Conservation (phyloP, 1,140 invertebrate genomes). For the Monomorium pharaonis region DNA sequence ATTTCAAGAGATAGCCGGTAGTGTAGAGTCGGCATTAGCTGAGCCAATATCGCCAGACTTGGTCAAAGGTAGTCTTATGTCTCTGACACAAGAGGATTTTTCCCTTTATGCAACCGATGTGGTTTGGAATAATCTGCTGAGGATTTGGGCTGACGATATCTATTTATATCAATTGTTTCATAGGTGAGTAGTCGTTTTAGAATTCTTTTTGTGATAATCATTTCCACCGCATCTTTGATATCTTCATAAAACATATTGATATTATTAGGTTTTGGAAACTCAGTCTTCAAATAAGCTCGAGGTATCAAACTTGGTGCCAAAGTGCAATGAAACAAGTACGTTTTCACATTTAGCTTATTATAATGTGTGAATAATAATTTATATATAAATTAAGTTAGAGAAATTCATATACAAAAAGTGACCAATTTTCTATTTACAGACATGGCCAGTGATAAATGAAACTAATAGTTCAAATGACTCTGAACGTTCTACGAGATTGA, state of each 20-base stretch:
- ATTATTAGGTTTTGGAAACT: conserved; percentile 93
- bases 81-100: conserved; percentile 81
- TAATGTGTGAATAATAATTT: conserved; percentile 41
- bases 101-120: conserved; percentile 85
- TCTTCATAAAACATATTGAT: background rate
- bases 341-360: conserved; percentile 24
- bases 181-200: conserved; percentile 72
- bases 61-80: conserved; percentile 75
- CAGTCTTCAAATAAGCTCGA: conserved; percentile 91
- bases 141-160: conserved; percentile 91
- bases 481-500: conserved; percentile 75
- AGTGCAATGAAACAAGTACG: conserved; percentile 81
- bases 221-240: background rate
- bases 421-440: conserved; percentile 48
- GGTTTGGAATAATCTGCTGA: conserved; percentile 87
- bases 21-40: conserved; percentile 87
- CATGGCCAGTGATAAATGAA: conserved; percentile 77
- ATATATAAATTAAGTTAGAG: conserved; percentile 53
- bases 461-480: conserved; percentile 65
- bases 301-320: conserved; percentile 90
- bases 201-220: conserved; percentile 11
- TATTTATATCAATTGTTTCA: conserved; percentile 91
- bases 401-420: conserved; percentile 9
- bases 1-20: conserved; percentile 95
- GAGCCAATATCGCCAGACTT: conserved; percentile 78